Evolutionary conservation across 2,888 invertebrate species (phyloP).

Genomic region (Cataglyphis livida): DNA sequence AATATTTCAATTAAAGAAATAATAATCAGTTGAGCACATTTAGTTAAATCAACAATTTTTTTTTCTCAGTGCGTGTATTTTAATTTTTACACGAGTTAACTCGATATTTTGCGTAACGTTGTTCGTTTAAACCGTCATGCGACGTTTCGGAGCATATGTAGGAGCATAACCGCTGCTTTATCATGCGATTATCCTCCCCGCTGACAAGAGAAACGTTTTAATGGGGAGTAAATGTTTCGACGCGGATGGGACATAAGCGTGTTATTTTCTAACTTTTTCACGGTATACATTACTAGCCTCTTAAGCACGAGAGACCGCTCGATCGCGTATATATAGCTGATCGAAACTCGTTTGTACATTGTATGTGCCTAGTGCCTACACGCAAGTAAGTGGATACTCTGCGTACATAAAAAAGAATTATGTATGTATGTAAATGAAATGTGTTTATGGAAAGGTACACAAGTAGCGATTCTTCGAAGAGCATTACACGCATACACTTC

Average conservation of each 20-base stretch:
- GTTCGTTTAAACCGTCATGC: background rate
- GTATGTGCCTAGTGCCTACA: constrained; percentile 24
- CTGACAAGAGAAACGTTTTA: constrained; percentile 33
- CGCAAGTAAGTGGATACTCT: background rate
- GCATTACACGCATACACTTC: background rate
- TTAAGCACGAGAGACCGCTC: constrained; percentile 42
- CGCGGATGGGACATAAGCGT: constrained; percentile 28
- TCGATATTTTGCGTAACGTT: background rate
- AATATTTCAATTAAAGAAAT: too few relatives aligned
- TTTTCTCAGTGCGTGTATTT: background rate
- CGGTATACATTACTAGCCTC: constrained; percentile 25
- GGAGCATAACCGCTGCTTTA: constrained; percentile 23
- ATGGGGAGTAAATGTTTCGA: constrained; percentile 31
- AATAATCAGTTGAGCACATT: too few relatives aligned
- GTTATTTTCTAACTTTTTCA: constrained; percentile 21
- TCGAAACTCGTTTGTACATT: constrained; percentile 52
- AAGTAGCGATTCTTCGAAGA: background rate
- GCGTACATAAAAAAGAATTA: background rate
- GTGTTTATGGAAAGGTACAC: background rate
- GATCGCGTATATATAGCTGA: constrained; percentile 20
- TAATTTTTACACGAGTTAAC: constrained; percentile 2
- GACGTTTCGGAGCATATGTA: background rate
- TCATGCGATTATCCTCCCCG: constrained; percentile 22
- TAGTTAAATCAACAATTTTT: too few relatives aligned
- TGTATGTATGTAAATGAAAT: constrained; percentile 7